Percentiles rank a stretch among this genome's conserved stretches.
These are phyloP conservation scores for Aphidius gifuensis DNA, from an alignment of 1,140 invertebrate species.

Conservation along the genomic window DNA sequence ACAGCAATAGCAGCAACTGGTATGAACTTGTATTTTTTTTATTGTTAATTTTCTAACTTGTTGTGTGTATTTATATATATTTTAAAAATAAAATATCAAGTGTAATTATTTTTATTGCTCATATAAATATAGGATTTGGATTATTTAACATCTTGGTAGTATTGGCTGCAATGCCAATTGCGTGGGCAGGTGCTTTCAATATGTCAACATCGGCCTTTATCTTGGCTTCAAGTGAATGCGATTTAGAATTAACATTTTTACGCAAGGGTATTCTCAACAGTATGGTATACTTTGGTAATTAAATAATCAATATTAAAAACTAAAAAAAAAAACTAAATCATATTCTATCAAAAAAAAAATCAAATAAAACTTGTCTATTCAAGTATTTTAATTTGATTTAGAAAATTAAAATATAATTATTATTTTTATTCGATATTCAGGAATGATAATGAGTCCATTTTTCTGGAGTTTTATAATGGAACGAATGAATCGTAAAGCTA, in stretches of 20 bases:
- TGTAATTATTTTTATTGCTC: slow-evolving; percentile 8
- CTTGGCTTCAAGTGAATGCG: slow-evolving; percentile 48
- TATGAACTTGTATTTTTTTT: slow-evolving; percentile 27
- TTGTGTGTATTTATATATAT: no score
- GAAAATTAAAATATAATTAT: neutral
- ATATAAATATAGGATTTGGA: slow-evolving; percentile 42
- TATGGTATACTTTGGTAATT: slow-evolving; percentile 44
- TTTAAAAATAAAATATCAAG: no score
- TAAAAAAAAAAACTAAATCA: no score
- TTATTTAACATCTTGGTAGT: slow-evolving; percentile 48
- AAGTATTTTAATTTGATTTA: neutral
- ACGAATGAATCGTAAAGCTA: slow-evolving; percentile 49
- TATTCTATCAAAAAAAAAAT: neutral
- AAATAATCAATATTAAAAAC: neutral
- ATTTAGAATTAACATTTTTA: slow-evolving; percentile 42
- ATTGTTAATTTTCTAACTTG: no score
- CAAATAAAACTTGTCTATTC: neutral
- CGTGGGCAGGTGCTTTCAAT: slow-evolving; percentile 45
- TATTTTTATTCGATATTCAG: slow-evolving; percentile 33
- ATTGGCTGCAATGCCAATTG: slow-evolving; percentile 42
- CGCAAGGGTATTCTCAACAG: slow-evolving; percentile 45
- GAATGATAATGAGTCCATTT: slow-evolving; percentile 59
- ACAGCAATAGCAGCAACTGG: slow-evolving; percentile 41
- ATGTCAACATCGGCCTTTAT: slow-evolving; percentile 48
- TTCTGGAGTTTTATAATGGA: slow-evolving; percentile 60